A percentile compares a stretch with the other conserved stretches of the same genome.
Evolutionary conservation across 2,797 vertebrate species (phyloP).

Genomic region (Sebastes minor): DNA sequence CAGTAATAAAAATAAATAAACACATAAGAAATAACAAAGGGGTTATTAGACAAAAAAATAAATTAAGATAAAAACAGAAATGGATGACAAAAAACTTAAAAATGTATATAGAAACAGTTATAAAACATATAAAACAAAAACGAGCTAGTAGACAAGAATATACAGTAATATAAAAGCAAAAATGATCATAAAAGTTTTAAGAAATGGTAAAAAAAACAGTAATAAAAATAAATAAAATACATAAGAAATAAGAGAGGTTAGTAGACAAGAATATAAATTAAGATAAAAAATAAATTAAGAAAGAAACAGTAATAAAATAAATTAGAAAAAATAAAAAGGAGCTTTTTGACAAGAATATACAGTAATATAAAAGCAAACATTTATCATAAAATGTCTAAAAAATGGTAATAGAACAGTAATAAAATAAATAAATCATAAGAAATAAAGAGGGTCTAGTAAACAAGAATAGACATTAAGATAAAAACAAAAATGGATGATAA

Average conservation of each 20-base stretch:
- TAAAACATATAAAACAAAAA: accelerated
- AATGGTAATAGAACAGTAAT: not conserved
- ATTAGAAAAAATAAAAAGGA: not conserved
- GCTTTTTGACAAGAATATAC: not conserved
- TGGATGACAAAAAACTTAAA: not conserved
- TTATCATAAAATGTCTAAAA: not conserved
- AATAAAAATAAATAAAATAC: not conserved
- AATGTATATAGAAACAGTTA: not conserved
- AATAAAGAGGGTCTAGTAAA: not conserved
- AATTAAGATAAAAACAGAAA: not conserved
- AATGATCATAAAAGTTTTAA: accelerated
- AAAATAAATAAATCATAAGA: not conserved
- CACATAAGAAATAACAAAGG: too few species aligned
- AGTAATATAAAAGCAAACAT: not conserved
- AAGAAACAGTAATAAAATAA: not conserved
- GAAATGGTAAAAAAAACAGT: not conserved
- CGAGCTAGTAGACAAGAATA: not conserved
- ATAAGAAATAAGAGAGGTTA: not conserved
- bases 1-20: too few species aligned
- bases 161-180: not conserved
- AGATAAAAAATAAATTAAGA: not conserved
- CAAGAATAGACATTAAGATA: not conserved
- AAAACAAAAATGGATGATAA: too few species aligned
- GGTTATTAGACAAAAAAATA: not conserved
- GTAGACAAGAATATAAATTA: not conserved